Evolutionary conservation across 2,113 vertebrate genomes (phyloP), one percentile per base, ranked within the genome.

Genomic region (Pollimyrus isidori): DNA sequence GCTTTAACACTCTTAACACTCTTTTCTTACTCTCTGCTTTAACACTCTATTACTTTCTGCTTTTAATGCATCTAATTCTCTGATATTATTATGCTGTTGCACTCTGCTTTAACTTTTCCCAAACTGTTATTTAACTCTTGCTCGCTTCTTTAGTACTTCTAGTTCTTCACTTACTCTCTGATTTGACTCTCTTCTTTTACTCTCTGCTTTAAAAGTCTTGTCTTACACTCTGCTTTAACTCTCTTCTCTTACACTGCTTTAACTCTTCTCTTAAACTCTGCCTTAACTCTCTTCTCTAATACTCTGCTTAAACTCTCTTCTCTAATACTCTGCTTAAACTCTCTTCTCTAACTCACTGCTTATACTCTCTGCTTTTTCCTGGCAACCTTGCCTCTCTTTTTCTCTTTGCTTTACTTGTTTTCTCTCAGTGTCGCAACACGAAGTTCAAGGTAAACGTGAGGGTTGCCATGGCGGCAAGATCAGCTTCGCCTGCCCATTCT

Each of bases 381-480:
- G 19, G 15, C 87, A 13, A 9, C 35, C 30, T n/a, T 45, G 21
- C 9, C 2, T 45, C 39, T 42, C 45, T 84, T 46, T 48, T 7
- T 45, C 76, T 39, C 21, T 83, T 48, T 85, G 83, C 76, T 69
- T 93, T 84, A 87, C 53, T 88, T 89, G 82, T 90, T 23, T 87
- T 53, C 53, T 87, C 69, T 91, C 80, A 23, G 26, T 69, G 80
- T 90, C 83, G 53, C 48, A 86, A 88, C 52, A 84, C 58, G 82
- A 90, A 91, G 92, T 94, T 95, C 95, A 95, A 95, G 95, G 94
- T 93, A 93, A 93, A 87, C n/a, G 56, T 84, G 83, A 73, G 73
- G 50, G 94, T 96, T 95, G 93, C 94, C 93, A 95, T 95, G 95
- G 94, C 94, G 92, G 93, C 93, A 53, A 46, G 91, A 76, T 90